Conservation (phyloP, 2,888 invertebrate species). For the Diaphora mendica region DNA sequence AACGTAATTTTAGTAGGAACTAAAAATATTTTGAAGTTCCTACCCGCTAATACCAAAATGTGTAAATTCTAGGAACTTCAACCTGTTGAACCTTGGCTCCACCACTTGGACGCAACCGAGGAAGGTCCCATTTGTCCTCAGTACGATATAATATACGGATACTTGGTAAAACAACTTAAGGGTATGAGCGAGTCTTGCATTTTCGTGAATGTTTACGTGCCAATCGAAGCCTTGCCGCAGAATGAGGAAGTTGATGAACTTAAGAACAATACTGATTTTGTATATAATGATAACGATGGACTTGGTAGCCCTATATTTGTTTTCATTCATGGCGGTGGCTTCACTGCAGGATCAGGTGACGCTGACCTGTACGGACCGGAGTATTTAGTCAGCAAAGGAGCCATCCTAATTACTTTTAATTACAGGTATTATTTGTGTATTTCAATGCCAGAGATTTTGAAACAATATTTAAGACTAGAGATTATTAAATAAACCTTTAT, state of each 20-base stretch:
- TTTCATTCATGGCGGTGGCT: constrained; percentile 73
- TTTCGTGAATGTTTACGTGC: constrained; percentile 58
- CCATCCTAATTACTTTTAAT: constrained; percentile 64
- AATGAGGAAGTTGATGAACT: constrained; percentile 6
- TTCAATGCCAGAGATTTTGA: neutral
- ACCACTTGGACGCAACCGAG: constrained; percentile 80
- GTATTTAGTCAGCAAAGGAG: constrained; percentile 55
- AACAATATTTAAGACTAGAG: neutral
- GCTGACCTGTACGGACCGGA: constrained; percentile 61
- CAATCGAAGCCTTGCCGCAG: constrained; percentile 29
- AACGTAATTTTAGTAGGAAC: too few species aligned
- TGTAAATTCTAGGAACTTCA: constrained; percentile 43
- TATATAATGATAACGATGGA: constrained; percentile 15
- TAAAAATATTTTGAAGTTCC: too few species aligned
- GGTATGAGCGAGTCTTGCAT: constrained; percentile 60
- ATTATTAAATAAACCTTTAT: too few species aligned
- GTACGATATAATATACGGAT: constrained; percentile 61
- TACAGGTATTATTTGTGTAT: constrained; percentile 52
- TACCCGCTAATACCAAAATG: too few species aligned
- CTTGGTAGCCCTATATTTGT: constrained; percentile 68
- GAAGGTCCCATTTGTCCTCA: constrained; percentile 87
- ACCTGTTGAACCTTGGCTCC: constrained; percentile 71
- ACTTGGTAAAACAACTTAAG: constrained; percentile 34
- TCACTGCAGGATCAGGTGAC: constrained; percentile 50
- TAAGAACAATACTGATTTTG: constrained; percentile 15